A percentile compares a stretch with the other conserved stretches of the same genome.
Conservation (phyloP, 30 jellyfish, hydroid and myxozoan genomes). For the Clytia hemisphaerica region DNA sequence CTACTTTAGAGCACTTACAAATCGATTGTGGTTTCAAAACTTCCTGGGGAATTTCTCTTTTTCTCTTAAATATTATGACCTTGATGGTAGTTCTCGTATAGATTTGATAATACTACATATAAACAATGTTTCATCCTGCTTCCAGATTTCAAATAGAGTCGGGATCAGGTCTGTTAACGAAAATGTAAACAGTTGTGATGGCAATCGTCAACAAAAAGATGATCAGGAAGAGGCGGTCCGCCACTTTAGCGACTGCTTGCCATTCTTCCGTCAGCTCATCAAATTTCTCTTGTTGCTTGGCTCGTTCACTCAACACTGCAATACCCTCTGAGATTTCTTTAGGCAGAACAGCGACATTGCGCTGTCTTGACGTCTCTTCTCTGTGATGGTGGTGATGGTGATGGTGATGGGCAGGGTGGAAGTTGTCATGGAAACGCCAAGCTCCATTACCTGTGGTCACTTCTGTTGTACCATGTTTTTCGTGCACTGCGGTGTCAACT, state of each 20-base stretch:
- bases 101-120: too few species aligned
- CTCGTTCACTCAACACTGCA: slow-evolving; percentile 71
- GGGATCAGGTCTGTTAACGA: slow-evolving; percentile 35
- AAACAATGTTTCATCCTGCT: too few species aligned
- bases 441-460: slow-evolving; percentile 16
- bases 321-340: slow-evolving; percentile 71
- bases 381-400: background rate
- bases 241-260: slow-evolving; percentile 85
- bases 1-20: too few species aligned
- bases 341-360: slow-evolving; percentile 34
- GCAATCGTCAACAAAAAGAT: slow-evolving; percentile 66
- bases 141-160: too few species aligned
- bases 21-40: too few species aligned
- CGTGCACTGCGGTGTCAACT: background rate
- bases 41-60: too few species aligned
- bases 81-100: too few species aligned
- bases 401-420: background rate
- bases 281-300: slow-evolving; percentile 58
- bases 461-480: background rate
- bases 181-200: slow-evolving; percentile 54
- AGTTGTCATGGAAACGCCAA: background rate
- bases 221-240: slow-evolving; percentile 71
- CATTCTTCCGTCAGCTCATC: slow-evolving; percentile 72
- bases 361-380: slow-evolving; percentile 7
- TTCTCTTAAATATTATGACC: too few species aligned